phyloP scores from a whole-genome alignment of 2,113 vertebrate species.

The Callipepla squamata region DNA sequence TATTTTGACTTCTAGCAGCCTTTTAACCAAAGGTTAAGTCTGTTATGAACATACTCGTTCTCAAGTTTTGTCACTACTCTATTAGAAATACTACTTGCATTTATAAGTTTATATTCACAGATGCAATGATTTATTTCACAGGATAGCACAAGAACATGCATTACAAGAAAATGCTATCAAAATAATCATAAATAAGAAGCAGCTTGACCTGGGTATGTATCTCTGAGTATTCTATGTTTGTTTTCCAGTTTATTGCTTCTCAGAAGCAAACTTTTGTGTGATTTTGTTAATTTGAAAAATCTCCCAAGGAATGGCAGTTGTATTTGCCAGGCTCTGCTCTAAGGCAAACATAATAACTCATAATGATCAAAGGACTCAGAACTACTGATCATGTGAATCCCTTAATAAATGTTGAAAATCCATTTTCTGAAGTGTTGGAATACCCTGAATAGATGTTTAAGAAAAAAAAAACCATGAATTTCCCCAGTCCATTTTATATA shows the following conservation, averaged over 20 bases:
- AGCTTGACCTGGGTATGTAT: constrained; percentile 81
- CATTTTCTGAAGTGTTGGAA: not conserved
- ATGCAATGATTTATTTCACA: constrained; percentile 65
- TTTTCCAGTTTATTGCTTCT: not conserved
- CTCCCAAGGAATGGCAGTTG: not conserved
- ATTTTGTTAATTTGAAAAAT: not conserved
- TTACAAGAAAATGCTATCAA: constrained; percentile 82
- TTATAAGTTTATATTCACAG: not conserved
- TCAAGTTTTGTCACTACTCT: not conserved
- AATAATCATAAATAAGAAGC: constrained; percentile 85
- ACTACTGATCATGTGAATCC: not conserved
- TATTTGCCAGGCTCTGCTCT: not conserved
- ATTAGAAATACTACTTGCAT: not conserved
- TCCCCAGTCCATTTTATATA: not conserved
- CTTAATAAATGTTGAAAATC: not conserved
- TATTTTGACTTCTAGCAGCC: not conserved
- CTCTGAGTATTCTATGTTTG: not conserved
- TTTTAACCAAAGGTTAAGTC: not conserved
- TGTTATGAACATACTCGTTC: not conserved
- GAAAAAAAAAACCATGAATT: not conserved
- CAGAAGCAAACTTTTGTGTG: not conserved
- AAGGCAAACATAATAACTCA: not conserved
- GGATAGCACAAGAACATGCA: constrained; percentile 80
- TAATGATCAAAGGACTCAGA: not conserved
- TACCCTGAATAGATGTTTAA: not conserved